Percentiles rank a stretch among this genome's conserved stretches.
Conservation (phyloP, 1,140 invertebrate genomes). For the Hylaeus anthracinus region DNA sequence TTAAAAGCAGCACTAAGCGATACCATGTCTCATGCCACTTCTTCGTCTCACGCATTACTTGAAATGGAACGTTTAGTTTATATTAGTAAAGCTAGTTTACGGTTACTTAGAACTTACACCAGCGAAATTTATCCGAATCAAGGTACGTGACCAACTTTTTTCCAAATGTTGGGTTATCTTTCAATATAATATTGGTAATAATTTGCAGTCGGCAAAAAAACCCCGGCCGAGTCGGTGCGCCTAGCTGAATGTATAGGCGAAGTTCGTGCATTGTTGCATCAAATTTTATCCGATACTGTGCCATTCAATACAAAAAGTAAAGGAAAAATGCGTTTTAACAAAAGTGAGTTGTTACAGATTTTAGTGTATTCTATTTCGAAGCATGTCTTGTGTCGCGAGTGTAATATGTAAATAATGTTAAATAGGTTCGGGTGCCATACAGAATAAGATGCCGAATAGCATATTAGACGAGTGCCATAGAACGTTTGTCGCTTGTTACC, state of each 20-base stretch:
- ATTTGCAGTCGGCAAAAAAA: constrained; percentile 79
- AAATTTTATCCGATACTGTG: constrained; percentile 90
- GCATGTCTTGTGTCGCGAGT: background rate
- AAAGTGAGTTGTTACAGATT: constrained; percentile 60
- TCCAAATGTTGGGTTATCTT: background rate
- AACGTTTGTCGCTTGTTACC: constrained; percentile 95
- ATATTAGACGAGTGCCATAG: constrained; percentile 94
- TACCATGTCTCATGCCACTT: constrained; percentile 73
- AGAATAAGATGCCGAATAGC: constrained; percentile 82
- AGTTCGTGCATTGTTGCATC: constrained; percentile 89
- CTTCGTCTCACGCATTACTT: constrained; percentile 81
- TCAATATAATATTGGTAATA: background rate
- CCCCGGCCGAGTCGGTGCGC: constrained; percentile 86
- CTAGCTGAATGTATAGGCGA: constrained; percentile 94
- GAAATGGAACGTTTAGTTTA: constrained; percentile 93
- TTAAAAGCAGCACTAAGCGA: constrained; percentile 86
- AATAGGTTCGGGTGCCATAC: constrained; percentile 50
- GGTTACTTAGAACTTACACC: constrained; percentile 91
- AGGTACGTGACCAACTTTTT: constrained; percentile 66
- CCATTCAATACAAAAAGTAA: constrained; percentile 79
- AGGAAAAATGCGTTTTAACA: constrained; percentile 67
- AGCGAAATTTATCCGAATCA: constrained; percentile 94
- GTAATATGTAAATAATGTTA: constrained; percentile 14
- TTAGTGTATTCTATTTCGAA: background rate
- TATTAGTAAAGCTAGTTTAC: constrained; percentile 90